A percentile compares a stretch with the other conserved stretches of the same genome.
Conservation (phyloP, 1,140 invertebrate species). For the Samia ricini region DNA sequence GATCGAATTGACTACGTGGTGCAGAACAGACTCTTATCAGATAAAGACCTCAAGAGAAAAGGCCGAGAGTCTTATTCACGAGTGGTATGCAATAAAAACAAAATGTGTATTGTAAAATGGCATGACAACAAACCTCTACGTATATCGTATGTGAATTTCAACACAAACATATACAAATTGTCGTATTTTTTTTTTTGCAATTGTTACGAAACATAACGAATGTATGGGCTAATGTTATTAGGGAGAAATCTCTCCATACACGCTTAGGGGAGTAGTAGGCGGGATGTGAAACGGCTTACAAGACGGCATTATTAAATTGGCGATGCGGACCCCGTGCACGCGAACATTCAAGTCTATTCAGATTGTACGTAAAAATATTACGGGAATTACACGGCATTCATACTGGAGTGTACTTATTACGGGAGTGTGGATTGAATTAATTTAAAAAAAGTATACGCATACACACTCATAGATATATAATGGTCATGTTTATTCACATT, state of each 20-base stretch:
- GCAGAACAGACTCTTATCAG: conserved; percentile 20
- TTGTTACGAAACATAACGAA: neutral
- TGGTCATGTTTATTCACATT: no score
- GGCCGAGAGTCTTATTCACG: conserved; percentile 26
- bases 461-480: no score
- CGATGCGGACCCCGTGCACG: conserved; percentile 16
- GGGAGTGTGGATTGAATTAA: neutral
- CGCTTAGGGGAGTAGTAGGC: conserved; percentile 22
- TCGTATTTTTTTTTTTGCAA: neutral
- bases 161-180: conserved; percentile 1
- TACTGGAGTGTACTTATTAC: neutral
- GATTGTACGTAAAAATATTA: conserved; percentile 15
- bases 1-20: conserved; percentile 28
- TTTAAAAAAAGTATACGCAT: neutral
- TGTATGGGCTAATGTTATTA: conserved; percentile 19
- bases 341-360: neutral
- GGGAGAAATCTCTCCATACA: conserved; percentile 25
- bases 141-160: neutral
- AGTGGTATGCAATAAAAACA: conserved; percentile 28
- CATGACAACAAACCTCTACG: conserved; percentile 27
- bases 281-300: conserved; percentile 28
- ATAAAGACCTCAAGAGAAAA: conserved; percentile 35
- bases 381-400: conserved; percentile 42
- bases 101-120: conserved; percentile 32
- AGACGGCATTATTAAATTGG: conserved; percentile 45